Evolutionary conservation across 2,797 vertebrate species (phyloP).

Genomic region (Microcaecilia unicolor): DNA sequence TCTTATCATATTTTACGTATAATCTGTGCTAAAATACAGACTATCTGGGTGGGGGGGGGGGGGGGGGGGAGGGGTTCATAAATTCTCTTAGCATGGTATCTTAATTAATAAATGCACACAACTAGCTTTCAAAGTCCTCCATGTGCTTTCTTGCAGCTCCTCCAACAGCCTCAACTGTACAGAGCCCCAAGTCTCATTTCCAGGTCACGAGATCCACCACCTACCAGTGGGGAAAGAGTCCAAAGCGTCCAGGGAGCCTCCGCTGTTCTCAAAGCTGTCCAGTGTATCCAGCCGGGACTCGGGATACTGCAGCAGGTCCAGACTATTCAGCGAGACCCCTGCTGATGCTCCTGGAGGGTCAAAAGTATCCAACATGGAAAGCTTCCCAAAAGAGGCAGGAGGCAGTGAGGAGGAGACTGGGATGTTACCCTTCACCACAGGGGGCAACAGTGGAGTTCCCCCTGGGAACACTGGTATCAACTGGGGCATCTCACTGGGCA

Average conservation of each 20-base stretch:
- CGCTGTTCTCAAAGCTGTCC: constrained; percentile 59
- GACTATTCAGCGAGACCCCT: constrained; percentile 41
- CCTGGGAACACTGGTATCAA: constrained; percentile 65
- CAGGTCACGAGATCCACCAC: background rate
- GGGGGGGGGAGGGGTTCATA: no score
- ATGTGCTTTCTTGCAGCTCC: background rate
- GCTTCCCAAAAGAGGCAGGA: constrained; percentile 69
- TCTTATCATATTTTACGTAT: no score
- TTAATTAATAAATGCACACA: no score
- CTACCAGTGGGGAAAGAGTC: constrained; percentile 69
- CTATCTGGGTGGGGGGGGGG: no score
- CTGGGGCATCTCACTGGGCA: constrained; percentile 83
- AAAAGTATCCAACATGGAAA: constrained; percentile 51
- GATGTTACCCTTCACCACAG: constrained; percentile 62
- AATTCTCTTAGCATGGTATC: no score
- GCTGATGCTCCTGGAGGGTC: constrained; percentile 30
- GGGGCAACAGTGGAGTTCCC: constrained; percentile 49
- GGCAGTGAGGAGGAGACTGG: constrained; percentile 73
- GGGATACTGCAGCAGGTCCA: constrained; percentile 46
- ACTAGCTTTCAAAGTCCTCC: background rate
- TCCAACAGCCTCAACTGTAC: background rate
- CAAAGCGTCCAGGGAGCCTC: constrained; percentile 66
- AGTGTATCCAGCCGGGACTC: constrained; percentile 72
- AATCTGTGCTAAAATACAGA: no score
- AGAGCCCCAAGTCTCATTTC: background rate